Percentiles rank a stretch among this genome's conserved stretches.
These are phyloP conservation scores for Rhagonycha lutea DNA, from an alignment of 2,888 invertebrate genomes.

Conservation along the genomic window DNA sequence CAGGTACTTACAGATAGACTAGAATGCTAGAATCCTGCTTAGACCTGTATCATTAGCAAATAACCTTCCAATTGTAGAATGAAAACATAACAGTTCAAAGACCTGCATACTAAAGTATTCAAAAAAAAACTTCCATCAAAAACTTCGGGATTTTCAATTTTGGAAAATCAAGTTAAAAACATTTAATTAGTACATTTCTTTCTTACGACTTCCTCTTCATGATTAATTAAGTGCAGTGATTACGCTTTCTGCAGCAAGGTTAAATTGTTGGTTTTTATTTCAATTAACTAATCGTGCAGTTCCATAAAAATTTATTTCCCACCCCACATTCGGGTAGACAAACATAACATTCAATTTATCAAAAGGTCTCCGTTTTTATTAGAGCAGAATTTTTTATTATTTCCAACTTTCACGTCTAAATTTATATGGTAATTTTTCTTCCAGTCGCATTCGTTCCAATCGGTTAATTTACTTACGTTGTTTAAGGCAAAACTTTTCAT, in stretches of 20 bases:
- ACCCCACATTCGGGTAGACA: background rate
- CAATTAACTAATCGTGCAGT: background rate
- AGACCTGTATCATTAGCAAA: background rate
- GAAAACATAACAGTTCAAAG: constrained; percentile 4
- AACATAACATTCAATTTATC: background rate
- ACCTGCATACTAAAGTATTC: background rate
- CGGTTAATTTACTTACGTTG: background rate
- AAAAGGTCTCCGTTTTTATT: background rate
- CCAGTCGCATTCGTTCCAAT: background rate
- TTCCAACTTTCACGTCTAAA: background rate
- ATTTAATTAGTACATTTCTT: background rate
- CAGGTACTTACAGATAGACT: background rate
- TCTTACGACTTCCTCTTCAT: background rate
- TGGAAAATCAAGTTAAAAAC: background rate
- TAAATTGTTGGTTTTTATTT: background rate
- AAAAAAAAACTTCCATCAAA: background rate
- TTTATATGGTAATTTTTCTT: background rate
- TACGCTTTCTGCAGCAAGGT: background rate
- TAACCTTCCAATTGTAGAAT: constrained; percentile 3
- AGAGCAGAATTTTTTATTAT: background rate
- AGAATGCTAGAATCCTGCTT: constrained; percentile 1
- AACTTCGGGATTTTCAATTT: background rate
- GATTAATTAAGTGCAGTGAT: background rate
- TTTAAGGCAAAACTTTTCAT: background rate
- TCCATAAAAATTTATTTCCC: background rate